Evolutionary conservation across 2,113 vertebrate genomes (phyloP).

Genomic region (Corythornis vintsioides): DNA sequence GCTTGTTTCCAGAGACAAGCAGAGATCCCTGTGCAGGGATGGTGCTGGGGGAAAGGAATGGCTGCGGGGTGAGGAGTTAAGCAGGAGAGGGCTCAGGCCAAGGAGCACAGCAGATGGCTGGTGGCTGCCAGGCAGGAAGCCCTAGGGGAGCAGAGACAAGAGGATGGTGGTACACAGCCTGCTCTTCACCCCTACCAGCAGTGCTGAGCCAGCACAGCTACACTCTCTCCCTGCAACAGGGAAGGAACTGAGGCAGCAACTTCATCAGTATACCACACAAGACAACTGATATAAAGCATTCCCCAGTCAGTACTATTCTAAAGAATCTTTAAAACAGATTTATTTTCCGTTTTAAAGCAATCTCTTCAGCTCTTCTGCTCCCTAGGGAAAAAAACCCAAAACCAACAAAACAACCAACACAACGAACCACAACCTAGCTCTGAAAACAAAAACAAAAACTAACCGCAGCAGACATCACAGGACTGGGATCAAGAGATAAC

Average conservation of each 20-base stretch:
- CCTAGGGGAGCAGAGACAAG: not conserved
- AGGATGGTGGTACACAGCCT: not conserved
- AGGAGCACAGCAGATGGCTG: not conserved
- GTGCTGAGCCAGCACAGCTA: slow-evolving; percentile 8
- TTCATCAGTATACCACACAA: not conserved
- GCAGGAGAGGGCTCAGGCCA: not conserved
- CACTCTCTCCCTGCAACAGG: not conserved
- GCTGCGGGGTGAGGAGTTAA: not conserved
- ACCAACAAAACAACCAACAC: not conserved
- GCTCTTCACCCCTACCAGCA: not conserved
- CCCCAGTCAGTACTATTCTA: not conserved
- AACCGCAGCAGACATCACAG: slow-evolving; percentile 63
- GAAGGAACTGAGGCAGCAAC: not conserved
- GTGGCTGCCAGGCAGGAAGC: not conserved
- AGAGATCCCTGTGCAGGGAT: not conserved
- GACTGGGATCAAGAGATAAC: slow-evolving; percentile 72
- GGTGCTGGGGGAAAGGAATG: not conserved
- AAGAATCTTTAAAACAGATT: slow-evolving; percentile 10
- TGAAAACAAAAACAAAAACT: slow-evolving; percentile 58
- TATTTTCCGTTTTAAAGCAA: slow-evolving; percentile 15
- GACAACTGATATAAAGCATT: not conserved
- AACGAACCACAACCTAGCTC: not conserved
- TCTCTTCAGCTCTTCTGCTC: slow-evolving; percentile 35
- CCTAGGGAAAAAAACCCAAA: not conserved
- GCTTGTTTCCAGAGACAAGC: not conserved